phyloP scores from a whole-genome alignment of 2,888 invertebrate genomes.

The Alcis repandata region DNA sequence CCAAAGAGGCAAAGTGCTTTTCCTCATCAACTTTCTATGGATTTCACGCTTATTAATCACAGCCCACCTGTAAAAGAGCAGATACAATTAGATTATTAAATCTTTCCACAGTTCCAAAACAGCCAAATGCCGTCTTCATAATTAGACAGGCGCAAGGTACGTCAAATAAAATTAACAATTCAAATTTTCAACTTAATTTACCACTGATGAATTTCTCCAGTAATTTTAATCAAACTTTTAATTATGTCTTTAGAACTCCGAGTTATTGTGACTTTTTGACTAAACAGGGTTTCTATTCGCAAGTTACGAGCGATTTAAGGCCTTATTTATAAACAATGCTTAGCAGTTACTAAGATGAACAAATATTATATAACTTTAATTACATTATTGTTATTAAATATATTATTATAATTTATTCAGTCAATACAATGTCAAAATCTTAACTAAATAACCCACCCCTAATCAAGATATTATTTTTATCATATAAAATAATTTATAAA shows the following conservation, averaged over 20 bases:
- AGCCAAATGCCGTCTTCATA: constrained; percentile 59
- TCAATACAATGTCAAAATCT: too few relatives aligned
- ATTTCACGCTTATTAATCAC: neutral
- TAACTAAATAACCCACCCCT: too few relatives aligned
- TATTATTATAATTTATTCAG: too few relatives aligned
- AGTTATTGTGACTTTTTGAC: constrained; percentile 9
- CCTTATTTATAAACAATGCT: too few relatives aligned
- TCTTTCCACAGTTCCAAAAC: constrained; percentile 36
- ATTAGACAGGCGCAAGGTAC: constrained; percentile 68
- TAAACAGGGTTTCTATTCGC: neutral
- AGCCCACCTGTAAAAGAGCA: constrained; percentile 27
- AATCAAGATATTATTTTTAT: too few relatives aligned
- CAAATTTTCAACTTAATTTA: constrained; percentile 73
- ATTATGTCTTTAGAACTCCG: constrained; percentile 52
- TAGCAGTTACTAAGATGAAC: too few relatives aligned
- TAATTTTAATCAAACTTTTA: constrained; percentile 66
- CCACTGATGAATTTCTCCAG: constrained; percentile 70
- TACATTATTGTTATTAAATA: too few relatives aligned
- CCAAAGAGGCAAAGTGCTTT: neutral
- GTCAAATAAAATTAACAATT: constrained; percentile 75
- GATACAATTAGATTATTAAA: constrained; percentile 36
- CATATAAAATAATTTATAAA: too few relatives aligned
- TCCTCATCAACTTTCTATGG: neutral
- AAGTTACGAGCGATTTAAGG: too few relatives aligned
- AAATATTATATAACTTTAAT: too few relatives aligned